Conservation (phyloP, 2,888 invertebrate genomes). For the Cheilosia vernalis region DNA sequence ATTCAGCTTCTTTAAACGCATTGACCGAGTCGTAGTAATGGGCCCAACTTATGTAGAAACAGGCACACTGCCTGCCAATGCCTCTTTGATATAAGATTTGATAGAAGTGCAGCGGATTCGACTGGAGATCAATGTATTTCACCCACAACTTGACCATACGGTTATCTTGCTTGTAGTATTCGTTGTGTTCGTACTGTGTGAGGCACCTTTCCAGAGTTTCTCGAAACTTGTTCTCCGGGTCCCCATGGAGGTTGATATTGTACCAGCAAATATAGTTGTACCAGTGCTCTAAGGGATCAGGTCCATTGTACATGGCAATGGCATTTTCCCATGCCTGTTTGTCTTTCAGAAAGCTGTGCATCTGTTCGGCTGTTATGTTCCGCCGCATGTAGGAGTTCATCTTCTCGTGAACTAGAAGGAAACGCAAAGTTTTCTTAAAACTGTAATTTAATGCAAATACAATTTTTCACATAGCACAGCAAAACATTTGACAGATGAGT, state of each 20-base stretch:
- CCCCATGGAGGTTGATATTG: conserved; percentile 90
- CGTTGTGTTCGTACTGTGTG: conserved; percentile 91
- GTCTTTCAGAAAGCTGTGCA: conserved; percentile 82
- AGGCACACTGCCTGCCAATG: conserved; percentile 91
- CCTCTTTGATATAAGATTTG: conserved; percentile 91
- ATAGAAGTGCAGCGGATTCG: conserved; percentile 91
- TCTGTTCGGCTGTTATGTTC: conserved; percentile 78
- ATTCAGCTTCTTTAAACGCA: conserved; percentile 93
- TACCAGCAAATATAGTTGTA: conserved; percentile 96
- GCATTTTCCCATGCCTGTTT: conserved; percentile 90
- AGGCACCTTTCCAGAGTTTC: conserved; percentile 94
- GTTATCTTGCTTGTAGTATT: conserved; percentile 92
- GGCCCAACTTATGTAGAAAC: conserved; percentile 95
- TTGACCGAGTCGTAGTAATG: conserved; percentile 92
- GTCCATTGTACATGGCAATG: conserved; percentile 91
- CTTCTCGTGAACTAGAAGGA: conserved; percentile 44
- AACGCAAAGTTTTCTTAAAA: conserved; percentile 16
- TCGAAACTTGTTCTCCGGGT: conserved; percentile 95
- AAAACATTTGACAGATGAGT: conserved; percentile 60
- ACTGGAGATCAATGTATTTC: conserved; percentile 93
- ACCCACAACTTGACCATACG: conserved; percentile 95
- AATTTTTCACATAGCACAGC: conserved; percentile 47
- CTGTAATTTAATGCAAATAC: conserved; percentile 44
- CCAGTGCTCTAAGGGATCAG: conserved; percentile 95
- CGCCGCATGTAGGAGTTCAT: conserved; percentile 78